These are phyloP conservation scores for Rhabdornis inornatus DNA, from an alignment of 2,113 vertebrate genomes.

Conservation along the genomic window DNA sequence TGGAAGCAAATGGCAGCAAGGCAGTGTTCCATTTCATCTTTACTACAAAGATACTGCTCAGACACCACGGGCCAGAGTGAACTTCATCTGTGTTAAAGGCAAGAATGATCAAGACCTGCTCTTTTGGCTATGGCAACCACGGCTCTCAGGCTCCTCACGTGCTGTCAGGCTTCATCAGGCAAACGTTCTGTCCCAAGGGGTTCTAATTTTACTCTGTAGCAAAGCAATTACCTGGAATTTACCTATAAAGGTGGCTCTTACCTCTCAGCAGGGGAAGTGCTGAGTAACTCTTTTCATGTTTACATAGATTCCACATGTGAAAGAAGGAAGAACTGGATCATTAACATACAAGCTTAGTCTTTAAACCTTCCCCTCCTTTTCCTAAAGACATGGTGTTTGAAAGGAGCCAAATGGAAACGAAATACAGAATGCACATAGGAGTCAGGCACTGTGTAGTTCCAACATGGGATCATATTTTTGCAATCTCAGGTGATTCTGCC, in stretches of 20 bases:
- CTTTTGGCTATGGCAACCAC: fast-evolving
- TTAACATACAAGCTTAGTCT: not conserved
- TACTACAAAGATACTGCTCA: not conserved
- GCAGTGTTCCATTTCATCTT: not conserved
- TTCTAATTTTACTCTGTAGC: not conserved
- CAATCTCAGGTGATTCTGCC: not conserved
- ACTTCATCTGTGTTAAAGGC: not conserved
- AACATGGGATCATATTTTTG: not conserved
- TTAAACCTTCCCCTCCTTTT: not conserved
- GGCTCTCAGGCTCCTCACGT: not conserved
- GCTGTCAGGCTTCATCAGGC: not conserved
- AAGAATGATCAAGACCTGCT: not conserved
- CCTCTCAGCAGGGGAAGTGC: not conserved
- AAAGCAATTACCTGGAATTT: not conserved
- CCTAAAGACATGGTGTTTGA: not conserved
- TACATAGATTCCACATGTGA: not conserved
- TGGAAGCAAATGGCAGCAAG: not conserved
- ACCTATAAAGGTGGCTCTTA: not conserved
- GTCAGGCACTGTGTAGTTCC: not conserved
- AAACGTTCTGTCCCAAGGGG: not conserved
- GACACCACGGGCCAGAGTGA: fast-evolving
- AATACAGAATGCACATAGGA: not conserved
- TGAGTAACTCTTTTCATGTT: not conserved
- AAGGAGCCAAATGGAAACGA: not conserved
- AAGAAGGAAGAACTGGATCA: not conserved